Conservation (phyloP, 2,797 vertebrate genomes). For the Lophotriccus pileatus region DNA sequence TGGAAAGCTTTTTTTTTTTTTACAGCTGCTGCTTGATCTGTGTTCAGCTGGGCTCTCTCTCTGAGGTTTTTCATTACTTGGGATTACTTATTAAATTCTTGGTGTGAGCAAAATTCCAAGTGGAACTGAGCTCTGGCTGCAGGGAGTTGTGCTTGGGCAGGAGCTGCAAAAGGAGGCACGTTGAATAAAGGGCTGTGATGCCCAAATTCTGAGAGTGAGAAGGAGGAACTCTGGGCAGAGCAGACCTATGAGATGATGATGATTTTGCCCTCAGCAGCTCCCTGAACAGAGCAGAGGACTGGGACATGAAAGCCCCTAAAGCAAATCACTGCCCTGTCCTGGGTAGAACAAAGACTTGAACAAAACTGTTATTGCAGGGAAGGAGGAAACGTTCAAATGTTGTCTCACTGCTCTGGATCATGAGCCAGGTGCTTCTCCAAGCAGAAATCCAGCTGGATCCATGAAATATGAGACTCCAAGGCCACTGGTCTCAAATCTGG, state of each 20-base stretch:
- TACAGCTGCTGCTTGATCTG: background rate
- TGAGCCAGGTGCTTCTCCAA: background rate
- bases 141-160: background rate
- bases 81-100: background rate
- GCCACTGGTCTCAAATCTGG: background rate
- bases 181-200: rapidly evolving
- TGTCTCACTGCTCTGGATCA: background rate
- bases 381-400: background rate
- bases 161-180: background rate
- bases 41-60: background rate
- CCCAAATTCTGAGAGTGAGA: background rate
- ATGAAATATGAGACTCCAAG: background rate
- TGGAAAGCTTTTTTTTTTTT: background rate
- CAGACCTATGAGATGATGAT: background rate
- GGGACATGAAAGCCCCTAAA: background rate
- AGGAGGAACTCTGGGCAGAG: background rate
- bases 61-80: background rate
- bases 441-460: background rate
- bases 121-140: background rate
- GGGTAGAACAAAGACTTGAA: background rate
- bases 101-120: background rate
- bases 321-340: background rate
- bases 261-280: background rate
- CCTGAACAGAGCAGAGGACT: background rate
- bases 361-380: background rate